These are phyloP conservation scores for Pterostichus madidus DNA, from an alignment of 2,888 invertebrate genomes.

Conservation along the genomic window DNA sequence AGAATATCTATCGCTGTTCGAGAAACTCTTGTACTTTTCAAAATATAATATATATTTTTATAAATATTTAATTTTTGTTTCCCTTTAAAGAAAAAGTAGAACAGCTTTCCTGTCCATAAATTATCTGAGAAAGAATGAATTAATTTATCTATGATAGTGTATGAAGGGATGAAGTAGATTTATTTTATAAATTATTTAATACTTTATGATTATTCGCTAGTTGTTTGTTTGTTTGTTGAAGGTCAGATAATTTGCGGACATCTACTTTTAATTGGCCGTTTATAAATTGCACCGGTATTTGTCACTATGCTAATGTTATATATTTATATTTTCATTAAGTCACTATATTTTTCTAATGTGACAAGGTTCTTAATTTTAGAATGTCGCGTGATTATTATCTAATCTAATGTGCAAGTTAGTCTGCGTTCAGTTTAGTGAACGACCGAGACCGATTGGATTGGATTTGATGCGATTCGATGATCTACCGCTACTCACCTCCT, in stretches of 20 bases:
- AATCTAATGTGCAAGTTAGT: constrained; percentile 66
- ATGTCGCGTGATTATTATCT: constrained; percentile 65
- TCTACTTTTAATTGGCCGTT: constrained; percentile 66
- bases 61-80: constrained; percentile 57
- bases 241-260: constrained; percentile 67
- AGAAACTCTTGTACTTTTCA: constrained; percentile 63
- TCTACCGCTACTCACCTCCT: constrained; percentile 58
- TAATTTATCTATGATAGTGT: constrained; percentile 49
- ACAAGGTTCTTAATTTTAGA: constrained; percentile 66
- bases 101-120: constrained; percentile 66
- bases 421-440: constrained; percentile 66
- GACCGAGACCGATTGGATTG: constrained; percentile 15
- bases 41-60: constrained; percentile 59
- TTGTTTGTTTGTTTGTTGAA: constrained; percentile 5
- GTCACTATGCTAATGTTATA: constrained; percentile 66
- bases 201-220: constrained; percentile 43
- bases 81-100: constrained; percentile 61
- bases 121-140: constrained; percentile 62
- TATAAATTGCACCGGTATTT: constrained; percentile 67
- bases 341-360: constrained; percentile 66
- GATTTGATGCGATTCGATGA: background rate
- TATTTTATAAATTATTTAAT: constrained; percentile 58
- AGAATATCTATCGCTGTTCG: constrained; percentile 65
- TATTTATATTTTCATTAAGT: constrained; percentile 62
- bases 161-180: constrained; percentile 52